Base-by-base conservation (phyloP, 2,113 vertebrate genomes). In the Motacilla alba region DNA sequence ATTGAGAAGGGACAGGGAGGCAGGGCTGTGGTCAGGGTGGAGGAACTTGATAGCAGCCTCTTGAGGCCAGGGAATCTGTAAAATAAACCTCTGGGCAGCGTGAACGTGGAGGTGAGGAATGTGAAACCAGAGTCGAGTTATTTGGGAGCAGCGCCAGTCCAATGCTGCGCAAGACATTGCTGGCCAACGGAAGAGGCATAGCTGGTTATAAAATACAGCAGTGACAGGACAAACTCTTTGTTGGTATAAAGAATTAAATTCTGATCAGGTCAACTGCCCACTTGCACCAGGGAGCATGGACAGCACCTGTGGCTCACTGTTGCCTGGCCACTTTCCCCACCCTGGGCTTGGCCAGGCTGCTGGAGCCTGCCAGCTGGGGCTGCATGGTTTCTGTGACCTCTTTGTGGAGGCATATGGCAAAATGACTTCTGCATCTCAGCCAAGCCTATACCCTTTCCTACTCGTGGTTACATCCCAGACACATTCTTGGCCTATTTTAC, bases 61-160 rank as follows among this genome's bases (percentile, higher is more conserved):
- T 76, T 0, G 10, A 92, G 89, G 95, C 94, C 92, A 90, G 90
- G 52, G 85, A 97, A 93, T 96, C 92, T 95, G 93, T 92, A 95
- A 95, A 93, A 85, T 86, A 97, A 97, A 95, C 93, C 8, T 0
- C 72, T 0, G 31, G 83, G 72, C 75, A 90, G 76, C 2, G 0
- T 1, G 52, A 79, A 83, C 0, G 1, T 80, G 50, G 90, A 97
- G 87, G 87, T 91, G 92, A 95, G 92, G 95, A 95, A 97, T 96
- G 90, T 94, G 94, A 96, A 95, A 94, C 59, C 0, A 3, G 85
- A 95, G 91, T 90, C 0, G 30, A 95, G 82, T 82, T 87, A 90
- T 94, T 30, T 90, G 73, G 90, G 85, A 96, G 79, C 70, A 75
- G 68, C 0, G 16, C 87, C 70, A 6, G 2, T 88, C 72, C 94